Evolutionary conservation across 1,140 invertebrate genomes (phyloP).

Genomic region (Anastatus disparis): DNA sequence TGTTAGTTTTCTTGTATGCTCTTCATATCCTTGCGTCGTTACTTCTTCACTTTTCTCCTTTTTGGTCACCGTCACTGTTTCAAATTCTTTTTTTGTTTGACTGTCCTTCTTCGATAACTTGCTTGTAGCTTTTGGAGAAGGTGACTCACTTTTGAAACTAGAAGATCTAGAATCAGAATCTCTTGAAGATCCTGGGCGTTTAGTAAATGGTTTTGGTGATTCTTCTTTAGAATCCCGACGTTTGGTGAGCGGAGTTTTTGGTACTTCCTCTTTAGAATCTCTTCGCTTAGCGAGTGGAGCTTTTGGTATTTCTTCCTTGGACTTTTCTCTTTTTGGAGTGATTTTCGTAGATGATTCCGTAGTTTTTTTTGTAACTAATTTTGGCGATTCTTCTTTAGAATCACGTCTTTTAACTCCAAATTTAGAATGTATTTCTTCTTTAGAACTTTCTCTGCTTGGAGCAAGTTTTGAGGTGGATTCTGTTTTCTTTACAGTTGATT

Average conservation of each 20-base stretch:
- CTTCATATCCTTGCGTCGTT: constrained; percentile 46
- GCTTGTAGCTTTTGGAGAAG: not conserved
- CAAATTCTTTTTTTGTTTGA: constrained; percentile 36
- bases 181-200: not conserved
- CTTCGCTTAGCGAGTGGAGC: not conserved
- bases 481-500: not conserved
- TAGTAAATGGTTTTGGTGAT: constrained; percentile 22
- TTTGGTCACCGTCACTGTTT: constrained; percentile 50
- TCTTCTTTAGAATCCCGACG: constrained; percentile 32
- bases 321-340: constrained; percentile 8
- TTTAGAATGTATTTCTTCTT: constrained; percentile 6
- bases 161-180: constrained; percentile 15
- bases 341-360: not conserved
- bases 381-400: constrained; percentile 20
- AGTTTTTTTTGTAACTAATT: not conserved
- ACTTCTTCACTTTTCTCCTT: constrained; percentile 53
- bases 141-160: not conserved
- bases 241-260: constrained; percentile 1
- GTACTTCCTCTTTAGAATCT: constrained; percentile 14
- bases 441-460: constrained; percentile 3
- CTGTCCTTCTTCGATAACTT: constrained; percentile 38
- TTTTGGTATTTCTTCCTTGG: not conserved
- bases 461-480: not conserved
- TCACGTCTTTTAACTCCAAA: not conserved
- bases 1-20: constrained; percentile 49